A percentile compares a stretch with the other conserved stretches of the same genome.
Conservation (phyloP, 1,140 invertebrate species). For the Neodiprion virginianus region DNA sequence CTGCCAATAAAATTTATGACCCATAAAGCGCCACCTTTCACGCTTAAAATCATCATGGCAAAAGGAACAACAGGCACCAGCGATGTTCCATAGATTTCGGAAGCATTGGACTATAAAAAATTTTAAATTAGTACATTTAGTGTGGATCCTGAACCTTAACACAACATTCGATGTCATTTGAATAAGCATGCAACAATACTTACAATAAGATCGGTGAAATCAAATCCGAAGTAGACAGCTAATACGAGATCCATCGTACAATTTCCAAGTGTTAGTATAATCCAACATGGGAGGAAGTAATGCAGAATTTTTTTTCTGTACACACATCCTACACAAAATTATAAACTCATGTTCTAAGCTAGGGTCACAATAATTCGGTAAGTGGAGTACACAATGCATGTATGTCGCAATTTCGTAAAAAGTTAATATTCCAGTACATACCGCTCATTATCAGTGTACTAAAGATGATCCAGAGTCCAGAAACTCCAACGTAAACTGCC, state of each 20-base stretch:
- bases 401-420: too few relatives aligned
- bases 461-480: not conserved
- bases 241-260: not conserved
- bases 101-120: not conserved
- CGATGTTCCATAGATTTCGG: not conserved
- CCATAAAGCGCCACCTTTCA: slow-evolving; percentile 5
- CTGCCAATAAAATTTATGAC: not conserved
- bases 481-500: not conserved
- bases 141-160: too few relatives aligned
- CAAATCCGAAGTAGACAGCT: slow-evolving; percentile 5
- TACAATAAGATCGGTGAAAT: not conserved
- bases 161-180: too few relatives aligned
- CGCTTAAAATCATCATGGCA: not conserved
- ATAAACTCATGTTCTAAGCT: not conserved
- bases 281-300: slow-evolving; percentile 1
- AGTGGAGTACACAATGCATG: too few relatives aligned
- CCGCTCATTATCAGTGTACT: slow-evolving; percentile 5
- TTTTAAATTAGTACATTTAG: too few relatives aligned
- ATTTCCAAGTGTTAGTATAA: slow-evolving; percentile 2
- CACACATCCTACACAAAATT: not conserved
- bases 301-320: slow-evolving; percentile 1
- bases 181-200: not conserved
- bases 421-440: not conserved
- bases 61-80: not conserved
- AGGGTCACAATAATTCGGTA: too few relatives aligned